Evolutionary conservation across 92 coral and sea anemone species (phyloP).

Genomic region (Epizoanthus stellaris): DNA sequence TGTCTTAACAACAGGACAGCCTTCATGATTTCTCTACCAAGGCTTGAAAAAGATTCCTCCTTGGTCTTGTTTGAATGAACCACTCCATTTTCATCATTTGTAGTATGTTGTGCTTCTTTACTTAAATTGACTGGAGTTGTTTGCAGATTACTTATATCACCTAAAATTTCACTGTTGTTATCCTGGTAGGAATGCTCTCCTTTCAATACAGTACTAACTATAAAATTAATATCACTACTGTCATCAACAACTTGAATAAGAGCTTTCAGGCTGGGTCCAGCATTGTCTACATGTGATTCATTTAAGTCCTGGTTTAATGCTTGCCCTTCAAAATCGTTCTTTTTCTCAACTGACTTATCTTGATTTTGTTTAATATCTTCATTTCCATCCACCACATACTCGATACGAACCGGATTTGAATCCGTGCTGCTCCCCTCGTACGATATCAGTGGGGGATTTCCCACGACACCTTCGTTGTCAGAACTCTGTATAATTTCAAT

Average conservation of each 20-base stretch:
- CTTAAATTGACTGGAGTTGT: not conserved
- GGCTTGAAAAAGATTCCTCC: not conserved
- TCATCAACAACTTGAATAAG: not conserved
- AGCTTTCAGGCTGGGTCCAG: not conserved
- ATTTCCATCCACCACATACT: not conserved
- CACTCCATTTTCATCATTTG: not conserved
- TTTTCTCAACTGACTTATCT: not conserved
- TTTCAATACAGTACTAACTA: not conserved
- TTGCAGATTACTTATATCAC: not conserved
- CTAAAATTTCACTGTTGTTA: not conserved
- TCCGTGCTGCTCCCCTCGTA: not conserved
- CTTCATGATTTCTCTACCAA: not conserved
- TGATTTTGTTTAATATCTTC: not conserved
- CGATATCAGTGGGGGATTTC: not conserved
- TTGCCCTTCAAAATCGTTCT: not conserved
- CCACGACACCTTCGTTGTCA: not conserved
- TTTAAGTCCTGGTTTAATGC: not conserved
- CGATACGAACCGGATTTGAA: conserved; percentile 6
- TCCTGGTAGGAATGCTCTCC: not conserved
- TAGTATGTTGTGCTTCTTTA: not conserved
- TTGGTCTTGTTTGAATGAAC: not conserved
- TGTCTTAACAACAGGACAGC: not conserved
- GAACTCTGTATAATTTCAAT: not conserved
- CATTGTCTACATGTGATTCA: not conserved
- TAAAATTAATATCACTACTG: not conserved